Percentiles rank a stretch among this genome's conserved stretches.
Evolutionary conservation across 2,888 invertebrate species (phyloP).

Genomic region (Busseola fusca): DNA sequence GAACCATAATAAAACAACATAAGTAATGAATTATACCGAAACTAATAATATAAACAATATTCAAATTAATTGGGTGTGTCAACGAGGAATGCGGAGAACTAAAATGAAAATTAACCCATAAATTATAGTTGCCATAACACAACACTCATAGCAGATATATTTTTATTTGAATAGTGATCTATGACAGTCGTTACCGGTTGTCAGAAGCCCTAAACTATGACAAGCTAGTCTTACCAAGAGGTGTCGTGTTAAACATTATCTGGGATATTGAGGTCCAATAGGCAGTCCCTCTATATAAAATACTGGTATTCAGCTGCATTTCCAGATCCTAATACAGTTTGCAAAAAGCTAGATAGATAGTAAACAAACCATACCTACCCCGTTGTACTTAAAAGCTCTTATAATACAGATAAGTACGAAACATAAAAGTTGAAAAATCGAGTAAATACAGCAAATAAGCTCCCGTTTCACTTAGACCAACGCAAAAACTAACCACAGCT

Average conservation of each 20-base stretch:
- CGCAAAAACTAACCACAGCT: slow-evolving; percentile 15
- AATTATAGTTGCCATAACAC: neutral
- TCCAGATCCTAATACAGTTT: neutral
- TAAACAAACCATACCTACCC: neutral
- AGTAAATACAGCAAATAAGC: neutral
- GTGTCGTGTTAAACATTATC: neutral
- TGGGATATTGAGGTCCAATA: neutral
- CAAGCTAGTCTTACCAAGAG: neutral
- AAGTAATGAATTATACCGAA: neutral
- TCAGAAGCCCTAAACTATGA: neutral
- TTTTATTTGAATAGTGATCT: neutral
- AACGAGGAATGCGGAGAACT: neutral
- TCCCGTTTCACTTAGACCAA: slow-evolving; percentile 23
- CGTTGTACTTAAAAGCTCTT: neutral
- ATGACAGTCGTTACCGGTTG: neutral
- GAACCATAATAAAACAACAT: neutral
- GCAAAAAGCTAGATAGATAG: neutral
- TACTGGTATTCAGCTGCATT: too few species aligned
- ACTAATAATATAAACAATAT: neutral
- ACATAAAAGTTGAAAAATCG: too few species aligned
- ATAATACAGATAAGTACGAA: neutral
- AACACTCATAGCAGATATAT: neutral
- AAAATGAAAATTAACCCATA: neutral
- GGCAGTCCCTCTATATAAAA: neutral
- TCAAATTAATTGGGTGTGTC: slow-evolving; percentile 10